These are phyloP conservation scores for Pygocentrus nattereri DNA, from an alignment of 2,797 vertebrate species.

Conservation along the genomic window DNA sequence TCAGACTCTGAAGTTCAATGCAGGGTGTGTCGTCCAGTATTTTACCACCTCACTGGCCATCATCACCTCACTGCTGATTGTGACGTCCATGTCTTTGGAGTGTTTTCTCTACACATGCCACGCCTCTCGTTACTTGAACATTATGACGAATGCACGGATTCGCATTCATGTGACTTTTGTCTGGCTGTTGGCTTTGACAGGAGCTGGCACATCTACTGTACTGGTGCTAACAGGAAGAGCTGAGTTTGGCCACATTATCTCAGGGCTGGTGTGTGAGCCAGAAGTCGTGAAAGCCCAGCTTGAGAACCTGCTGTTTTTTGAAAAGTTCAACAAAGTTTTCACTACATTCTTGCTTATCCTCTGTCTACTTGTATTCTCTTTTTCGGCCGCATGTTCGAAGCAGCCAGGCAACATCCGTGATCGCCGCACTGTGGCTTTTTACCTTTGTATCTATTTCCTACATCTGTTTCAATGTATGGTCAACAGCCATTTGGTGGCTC, in stretches of 20 bases:
- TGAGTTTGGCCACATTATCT: not conserved
- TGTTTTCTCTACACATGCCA: slow-evolving; percentile 26
- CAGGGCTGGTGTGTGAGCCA: slow-evolving; percentile 39
- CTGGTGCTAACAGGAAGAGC: not conserved
- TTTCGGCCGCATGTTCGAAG: slow-evolving; percentile 41
- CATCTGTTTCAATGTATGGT: slow-evolving; percentile 27
- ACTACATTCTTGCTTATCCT: not conserved
- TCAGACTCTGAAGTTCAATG: not conserved
- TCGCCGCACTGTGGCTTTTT: slow-evolving; percentile 27
- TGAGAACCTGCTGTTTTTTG: not conserved
- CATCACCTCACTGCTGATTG: slow-evolving; percentile 26
- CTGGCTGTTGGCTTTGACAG: slow-evolving; percentile 16
- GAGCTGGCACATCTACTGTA: not conserved
- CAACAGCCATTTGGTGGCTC: not conserved
- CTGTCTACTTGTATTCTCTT: slow-evolving; percentile 19
- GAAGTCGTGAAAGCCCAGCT: slow-evolving; percentile 26
- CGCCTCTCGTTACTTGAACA: slow-evolving; percentile 20
- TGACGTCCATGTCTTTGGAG: slow-evolving; percentile 34
- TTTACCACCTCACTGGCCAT: not conserved
- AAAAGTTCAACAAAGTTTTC: slow-evolving; percentile 20
- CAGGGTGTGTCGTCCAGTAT: slow-evolving; percentile 12
- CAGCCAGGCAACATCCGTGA: slow-evolving; percentile 20
- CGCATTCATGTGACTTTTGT: not conserved
- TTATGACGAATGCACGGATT: slow-evolving; percentile 28
- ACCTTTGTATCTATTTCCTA: slow-evolving; percentile 40